Base-by-base conservation (phyloP, 2,113 vertebrate genomes). In the Pipra filicauda region DNA sequence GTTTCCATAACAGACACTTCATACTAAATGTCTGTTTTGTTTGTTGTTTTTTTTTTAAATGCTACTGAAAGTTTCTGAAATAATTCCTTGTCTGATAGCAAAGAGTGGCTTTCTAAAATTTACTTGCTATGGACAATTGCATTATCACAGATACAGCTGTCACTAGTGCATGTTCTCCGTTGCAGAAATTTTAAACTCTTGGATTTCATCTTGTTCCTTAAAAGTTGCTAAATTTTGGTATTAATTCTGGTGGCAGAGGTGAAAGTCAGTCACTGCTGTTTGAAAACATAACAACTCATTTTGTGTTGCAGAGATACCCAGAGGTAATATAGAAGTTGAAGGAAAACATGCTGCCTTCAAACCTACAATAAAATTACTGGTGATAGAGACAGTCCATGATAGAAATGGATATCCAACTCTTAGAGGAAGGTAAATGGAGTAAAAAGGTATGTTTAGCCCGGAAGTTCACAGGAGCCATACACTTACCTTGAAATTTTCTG, bases 401-500 rank as follows among this genome's bases (percentile, higher is more conserved):
- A 91, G 31, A 82, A 89, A 73, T 52, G 19, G 24, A 59, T 75
- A 69, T 75, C n/a, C 33, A 55, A 75, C 23, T 4, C 18, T 71
- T 87, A 19, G 2, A 72, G 15, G 33, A 77, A 57, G 7, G 39
- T 85, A 88, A 82, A 52, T 44, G 22, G 48, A 89, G 65, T 88
- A 6, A 82, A 87, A 77, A 59, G 15, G 16, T 58, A 27, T 57
- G 43, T 10, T 87, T 80, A 62, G 19, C 20, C 91, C 33, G 85
- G 87, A 39, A 89, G 35, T 75, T 82, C 77, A 75, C 92, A 72
- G 66, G 37, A 95, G 35, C 41, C 81, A 61, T 64, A 85, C 84
- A 86, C 96, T 91, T 96, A 96, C 96, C 95, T 96, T 54, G 76
- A 95, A 92, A 91, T 80, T 96, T 94, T 91, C 95, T 92, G 76